These are phyloP conservation scores for Halichondria panicea DNA, from an alignment of 37 sponge, comb jelly and placozoan genomes.

Conservation along the genomic window DNA sequence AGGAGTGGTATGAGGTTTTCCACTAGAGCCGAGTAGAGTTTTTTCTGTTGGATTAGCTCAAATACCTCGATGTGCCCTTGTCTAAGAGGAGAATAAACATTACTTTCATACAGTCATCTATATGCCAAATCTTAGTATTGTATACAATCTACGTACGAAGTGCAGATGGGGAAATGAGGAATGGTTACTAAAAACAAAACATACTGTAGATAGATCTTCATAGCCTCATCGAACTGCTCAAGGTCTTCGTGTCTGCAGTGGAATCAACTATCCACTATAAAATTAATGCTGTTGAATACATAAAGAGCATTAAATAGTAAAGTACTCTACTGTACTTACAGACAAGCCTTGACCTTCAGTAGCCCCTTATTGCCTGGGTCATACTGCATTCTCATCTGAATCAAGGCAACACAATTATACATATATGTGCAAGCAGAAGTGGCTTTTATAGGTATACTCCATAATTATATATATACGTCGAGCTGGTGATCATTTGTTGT, in stretches of 20 bases:
- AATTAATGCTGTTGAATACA: background rate
- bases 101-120: background rate
- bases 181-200: background rate
- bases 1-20: slow-evolving; percentile 75
- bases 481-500: too few species aligned
- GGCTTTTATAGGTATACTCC: too few species aligned
- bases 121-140: background rate
- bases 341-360: slow-evolving; percentile 61
- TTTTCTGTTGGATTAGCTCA: slow-evolving; percentile 79
- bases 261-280: background rate
- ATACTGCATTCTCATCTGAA: slow-evolving; percentile 17
- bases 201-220: slow-evolving; percentile 83
- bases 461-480: too few species aligned
- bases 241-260: slow-evolving; percentile 61
- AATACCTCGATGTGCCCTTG: slow-evolving; percentile 83
- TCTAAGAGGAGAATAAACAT: slow-evolving; percentile 15
- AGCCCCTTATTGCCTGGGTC: slow-evolving; percentile 41
- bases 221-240: slow-evolving; percentile 80
- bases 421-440: too few species aligned
- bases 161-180: background rate
- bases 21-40: slow-evolving; percentile 74
- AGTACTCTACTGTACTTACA: slow-evolving; percentile 41
- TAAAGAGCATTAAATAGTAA: slow-evolving; percentile 21
- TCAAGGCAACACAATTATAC: background rate
- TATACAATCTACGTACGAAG: background rate